Percentiles rank a stretch among this genome's conserved stretches.
Conservation (phyloP, 2,888 invertebrate species). For the Stratiomys singularior region DNA sequence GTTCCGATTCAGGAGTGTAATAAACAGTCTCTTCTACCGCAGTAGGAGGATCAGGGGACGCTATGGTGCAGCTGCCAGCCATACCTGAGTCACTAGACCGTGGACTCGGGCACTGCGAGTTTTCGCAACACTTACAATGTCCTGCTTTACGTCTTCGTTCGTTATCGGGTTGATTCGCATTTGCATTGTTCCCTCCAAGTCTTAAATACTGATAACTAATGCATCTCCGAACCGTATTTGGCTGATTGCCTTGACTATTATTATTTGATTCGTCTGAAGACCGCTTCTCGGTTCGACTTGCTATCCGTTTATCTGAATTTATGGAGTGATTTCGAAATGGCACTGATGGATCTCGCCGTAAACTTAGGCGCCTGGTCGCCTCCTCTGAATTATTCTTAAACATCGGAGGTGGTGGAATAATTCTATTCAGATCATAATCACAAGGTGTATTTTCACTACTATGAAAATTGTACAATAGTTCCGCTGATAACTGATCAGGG, state of each 20-base stretch:
- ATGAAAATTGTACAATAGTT: slow-evolving; percentile 66
- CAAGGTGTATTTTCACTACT: neutral
- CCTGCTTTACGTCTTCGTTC: slow-evolving; percentile 31
- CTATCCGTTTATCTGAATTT: slow-evolving; percentile 69
- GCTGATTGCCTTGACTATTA: slow-evolving; percentile 15
- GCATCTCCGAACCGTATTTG: slow-evolving; percentile 65
- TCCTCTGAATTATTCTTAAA: slow-evolving; percentile 66
- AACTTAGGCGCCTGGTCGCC: slow-evolving; percentile 57
- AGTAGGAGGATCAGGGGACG: slow-evolving; percentile 74
- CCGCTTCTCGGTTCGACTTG: slow-evolving; percentile 23
- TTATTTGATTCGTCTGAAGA: slow-evolving; percentile 36
- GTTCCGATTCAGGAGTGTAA: slow-evolving; percentile 59
- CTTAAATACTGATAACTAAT: slow-evolving; percentile 67
- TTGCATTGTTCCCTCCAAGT: slow-evolving; percentile 53
- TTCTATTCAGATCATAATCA: slow-evolving; percentile 56
- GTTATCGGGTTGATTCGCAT: slow-evolving; percentile 41
- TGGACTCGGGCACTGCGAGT: slow-evolving; percentile 74
- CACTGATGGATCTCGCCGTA: slow-evolving; percentile 57
- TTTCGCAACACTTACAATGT: slow-evolving; percentile 71
- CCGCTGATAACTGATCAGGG: slow-evolving; percentile 69
- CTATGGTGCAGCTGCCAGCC: slow-evolving; percentile 82
- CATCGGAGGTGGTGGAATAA: slow-evolving; percentile 70
- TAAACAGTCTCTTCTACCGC: slow-evolving; percentile 47
- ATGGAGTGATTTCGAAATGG: slow-evolving; percentile 68
- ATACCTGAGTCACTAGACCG: slow-evolving; percentile 83